Evolutionary conservation across 2,888 invertebrate species (phyloP).

Genomic region (Gastracanthus pulcherrimus): DNA sequence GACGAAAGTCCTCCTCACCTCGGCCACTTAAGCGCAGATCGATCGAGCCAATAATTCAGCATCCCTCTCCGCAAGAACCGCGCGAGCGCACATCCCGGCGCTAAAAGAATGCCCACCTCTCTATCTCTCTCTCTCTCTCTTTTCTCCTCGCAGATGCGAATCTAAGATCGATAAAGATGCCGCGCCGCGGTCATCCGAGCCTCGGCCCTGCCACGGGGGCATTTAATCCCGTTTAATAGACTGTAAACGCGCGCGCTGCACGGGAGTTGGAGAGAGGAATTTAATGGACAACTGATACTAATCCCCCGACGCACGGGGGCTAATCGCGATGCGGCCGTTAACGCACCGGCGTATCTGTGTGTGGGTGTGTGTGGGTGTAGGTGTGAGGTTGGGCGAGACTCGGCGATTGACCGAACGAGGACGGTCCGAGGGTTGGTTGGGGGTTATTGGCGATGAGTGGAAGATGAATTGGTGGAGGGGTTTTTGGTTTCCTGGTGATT

Average conservation of each 20-base stretch:
- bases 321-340: slow-evolving; percentile 11
- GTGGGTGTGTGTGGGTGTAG: too few species aligned
- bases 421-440: neutral
- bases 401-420: neutral
- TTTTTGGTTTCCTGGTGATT: neutral
- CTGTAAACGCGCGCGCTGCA: slow-evolving; percentile 60
- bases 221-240: slow-evolving; percentile 65
- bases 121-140: neutral
- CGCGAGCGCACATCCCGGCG: slow-evolving; percentile 24
- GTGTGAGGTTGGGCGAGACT: neutral
- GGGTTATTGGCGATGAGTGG: neutral
- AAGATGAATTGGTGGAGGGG: neutral
- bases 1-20: neutral
- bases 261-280: too few species aligned
- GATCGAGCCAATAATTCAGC: slow-evolving; percentile 32
- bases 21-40: neutral
- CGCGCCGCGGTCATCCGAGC: slow-evolving; percentile 49
- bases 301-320: slow-evolving; percentile 59
- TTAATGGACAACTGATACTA: slow-evolving; percentile 71
- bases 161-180: slow-evolving; percentile 50
- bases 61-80: neutral
- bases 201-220: slow-evolving; percentile 28
- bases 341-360: neutral
- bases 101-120: slow-evolving; percentile 34
- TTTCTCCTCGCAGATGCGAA: slow-evolving; percentile 18